A percentile compares a stretch with the other conserved stretches of the same genome.
Evolutionary conservation across 2,888 invertebrate genomes (phyloP).

Genomic region (Muscina levida): DNA sequence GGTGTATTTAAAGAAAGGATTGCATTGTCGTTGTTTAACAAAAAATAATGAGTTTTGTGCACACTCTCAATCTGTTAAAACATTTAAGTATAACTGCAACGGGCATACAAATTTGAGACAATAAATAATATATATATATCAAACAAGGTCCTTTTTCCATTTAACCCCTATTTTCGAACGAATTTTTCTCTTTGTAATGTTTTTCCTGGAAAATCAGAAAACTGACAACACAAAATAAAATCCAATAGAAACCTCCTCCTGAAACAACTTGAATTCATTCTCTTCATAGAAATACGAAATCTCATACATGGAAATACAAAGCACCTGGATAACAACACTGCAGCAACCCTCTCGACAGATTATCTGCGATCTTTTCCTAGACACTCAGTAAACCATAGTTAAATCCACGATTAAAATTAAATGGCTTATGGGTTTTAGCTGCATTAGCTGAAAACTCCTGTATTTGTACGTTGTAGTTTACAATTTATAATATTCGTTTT

Average conservation of each 20-base stretch:
- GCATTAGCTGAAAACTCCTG: not conserved
- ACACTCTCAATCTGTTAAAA: too few relatives aligned
- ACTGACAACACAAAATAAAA: not conserved
- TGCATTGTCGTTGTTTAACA: too few relatives aligned
- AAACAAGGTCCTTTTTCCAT: too few relatives aligned
- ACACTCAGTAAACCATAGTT: not conserved
- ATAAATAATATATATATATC: too few relatives aligned
- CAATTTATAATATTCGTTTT: not conserved
- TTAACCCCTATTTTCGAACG: too few relatives aligned
- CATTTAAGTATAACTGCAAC: too few relatives aligned
- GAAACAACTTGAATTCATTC: slow-evolving; percentile 2
- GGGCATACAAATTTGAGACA: too few relatives aligned
- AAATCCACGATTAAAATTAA: slow-evolving; percentile 15
- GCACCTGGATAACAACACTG: not conserved
- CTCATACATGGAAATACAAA: not conserved
- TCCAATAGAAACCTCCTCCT: not conserved
- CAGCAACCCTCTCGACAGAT: slow-evolving; percentile 1
- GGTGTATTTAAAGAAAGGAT: too few relatives aligned
- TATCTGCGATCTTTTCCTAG: not conserved
- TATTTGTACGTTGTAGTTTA: not conserved
- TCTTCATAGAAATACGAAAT: too few relatives aligned
- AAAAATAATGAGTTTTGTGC: too few relatives aligned
- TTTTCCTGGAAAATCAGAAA: not conserved
- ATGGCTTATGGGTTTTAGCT: slow-evolving; percentile 12
- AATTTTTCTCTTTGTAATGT: too few relatives aligned